Evolutionary conservation across 1,140 invertebrate genomes (phyloP).

Genomic region (Epicauta chinensis): DNA sequence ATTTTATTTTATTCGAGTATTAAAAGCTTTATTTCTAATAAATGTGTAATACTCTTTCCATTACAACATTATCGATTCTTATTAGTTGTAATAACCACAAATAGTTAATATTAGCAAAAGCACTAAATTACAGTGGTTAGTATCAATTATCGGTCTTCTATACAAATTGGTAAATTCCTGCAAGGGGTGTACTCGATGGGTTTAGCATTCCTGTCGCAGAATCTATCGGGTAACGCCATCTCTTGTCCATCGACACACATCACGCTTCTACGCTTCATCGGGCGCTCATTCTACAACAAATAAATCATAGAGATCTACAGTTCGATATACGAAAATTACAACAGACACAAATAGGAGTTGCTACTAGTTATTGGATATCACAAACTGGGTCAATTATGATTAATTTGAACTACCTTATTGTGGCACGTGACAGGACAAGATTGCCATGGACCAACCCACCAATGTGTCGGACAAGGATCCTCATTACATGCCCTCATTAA

Average conservation of each 20-base stretch:
- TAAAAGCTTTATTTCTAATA: too few species aligned
- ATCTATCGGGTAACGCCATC: conserved; percentile 61
- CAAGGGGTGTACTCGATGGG: conserved; percentile 60
- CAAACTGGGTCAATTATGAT: background rate
- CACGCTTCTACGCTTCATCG: conserved; percentile 58
- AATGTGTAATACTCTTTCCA: too few species aligned
- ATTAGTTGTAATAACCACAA: too few species aligned
- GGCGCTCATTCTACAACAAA: conserved; percentile 42
- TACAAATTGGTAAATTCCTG: conserved; percentile 52
- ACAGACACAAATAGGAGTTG: background rate
- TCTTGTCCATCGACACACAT: conserved; percentile 66
- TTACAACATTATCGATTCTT: too few species aligned
- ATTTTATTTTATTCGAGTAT: background rate
- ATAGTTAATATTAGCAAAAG: background rate
- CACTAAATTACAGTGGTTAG: background rate
- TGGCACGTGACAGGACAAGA: conserved; percentile 72
- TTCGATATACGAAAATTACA: too few species aligned
- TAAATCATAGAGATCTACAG: background rate
- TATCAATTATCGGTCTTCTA: background rate
- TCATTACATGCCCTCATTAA: conserved; percentile 58
- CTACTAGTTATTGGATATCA: background rate
- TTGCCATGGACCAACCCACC: conserved; percentile 79
- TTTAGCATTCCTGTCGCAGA: conserved; percentile 52
- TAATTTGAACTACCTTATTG: conserved; percentile 26
- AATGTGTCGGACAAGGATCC: conserved; percentile 66